Percentiles rank a stretch among this genome's conserved stretches.
phyloP scores from a whole-genome alignment of 2,797 vertebrate genomes.

The Sebastolobus altivelis region DNA sequence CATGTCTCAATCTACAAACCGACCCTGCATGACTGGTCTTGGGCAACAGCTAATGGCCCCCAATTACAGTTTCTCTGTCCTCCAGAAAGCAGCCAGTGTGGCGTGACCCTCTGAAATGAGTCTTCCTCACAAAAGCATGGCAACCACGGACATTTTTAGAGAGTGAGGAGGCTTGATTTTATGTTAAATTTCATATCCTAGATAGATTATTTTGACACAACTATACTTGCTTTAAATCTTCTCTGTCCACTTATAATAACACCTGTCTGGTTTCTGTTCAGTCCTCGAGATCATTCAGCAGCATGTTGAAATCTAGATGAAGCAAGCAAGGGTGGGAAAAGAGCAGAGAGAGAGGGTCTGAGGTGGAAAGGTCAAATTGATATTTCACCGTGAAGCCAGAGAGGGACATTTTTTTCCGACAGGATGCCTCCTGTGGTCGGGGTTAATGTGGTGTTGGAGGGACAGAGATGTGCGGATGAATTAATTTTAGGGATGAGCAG shows the following conservation, averaged over 20 bases:
- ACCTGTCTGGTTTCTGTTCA: neutral
- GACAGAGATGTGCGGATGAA: slow-evolving; percentile 89
- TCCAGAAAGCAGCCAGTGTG: slow-evolving; percentile 81
- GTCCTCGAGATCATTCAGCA: neutral
- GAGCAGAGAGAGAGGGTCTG: slow-evolving; percentile 56
- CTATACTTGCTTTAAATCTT: neutral
- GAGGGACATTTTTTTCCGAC: slow-evolving; percentile 81
- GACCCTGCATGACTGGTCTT: slow-evolving; percentile 77
- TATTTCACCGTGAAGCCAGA: slow-evolving; percentile 73
- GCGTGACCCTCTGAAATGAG: slow-evolving; percentile 78
- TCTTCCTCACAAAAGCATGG: slow-evolving; percentile 52
- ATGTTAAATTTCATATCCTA: neutral
- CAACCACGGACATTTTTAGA: slow-evolving; percentile 29
- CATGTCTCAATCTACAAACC: slow-evolving; percentile 80
- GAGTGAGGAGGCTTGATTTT: neutral
- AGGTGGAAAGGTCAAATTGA: slow-evolving; percentile 83
- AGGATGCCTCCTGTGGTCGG: slow-evolving; percentile 84
- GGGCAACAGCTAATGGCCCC: slow-evolving; percentile 79
- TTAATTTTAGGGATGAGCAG: slow-evolving; percentile 88
- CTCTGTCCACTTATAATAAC: neutral
- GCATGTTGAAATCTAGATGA: slow-evolving; percentile 58
- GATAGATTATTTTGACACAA: neutral
- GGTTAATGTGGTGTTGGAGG: slow-evolving; percentile 88
- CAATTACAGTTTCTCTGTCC: slow-evolving; percentile 83
- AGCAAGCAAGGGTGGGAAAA: slow-evolving; percentile 63